A percentile compares a stretch with the other conserved stretches of the same genome.
Conservation (phyloP, 2,888 invertebrate species). For the Flexamia atlantica region DNA sequence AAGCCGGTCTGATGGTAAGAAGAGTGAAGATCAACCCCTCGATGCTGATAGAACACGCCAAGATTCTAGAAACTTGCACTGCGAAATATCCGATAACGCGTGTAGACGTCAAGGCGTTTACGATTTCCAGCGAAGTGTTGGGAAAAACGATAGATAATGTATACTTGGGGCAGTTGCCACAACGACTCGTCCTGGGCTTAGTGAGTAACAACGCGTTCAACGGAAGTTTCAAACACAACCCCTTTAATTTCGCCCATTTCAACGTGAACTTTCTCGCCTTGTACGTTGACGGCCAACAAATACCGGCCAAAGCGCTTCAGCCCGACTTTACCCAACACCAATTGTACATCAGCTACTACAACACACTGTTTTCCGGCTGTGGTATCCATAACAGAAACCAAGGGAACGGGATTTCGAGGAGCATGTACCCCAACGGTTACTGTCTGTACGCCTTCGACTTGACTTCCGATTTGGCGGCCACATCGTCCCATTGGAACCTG, state of each 20-base stretch:
- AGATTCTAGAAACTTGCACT: conserved; percentile 67
- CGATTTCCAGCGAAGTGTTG: conserved; percentile 66
- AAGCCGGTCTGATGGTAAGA: conserved; percentile 68
- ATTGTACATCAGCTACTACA: neutral
- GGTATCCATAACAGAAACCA: conserved; percentile 11
- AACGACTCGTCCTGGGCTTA: conserved; percentile 71
- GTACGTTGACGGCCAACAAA: conserved; percentile 68
- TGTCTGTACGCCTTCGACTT: conserved; percentile 70
- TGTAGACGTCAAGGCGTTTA: conserved; percentile 68
- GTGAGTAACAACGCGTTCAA: conserved; percentile 55
- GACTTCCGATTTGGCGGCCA: conserved; percentile 69
- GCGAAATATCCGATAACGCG: conserved; percentile 69
- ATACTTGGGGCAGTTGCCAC: conserved; percentile 71
- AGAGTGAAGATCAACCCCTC: conserved; percentile 68
- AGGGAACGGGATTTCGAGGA: conserved; percentile 57
- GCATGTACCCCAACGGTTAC: conserved; percentile 67
- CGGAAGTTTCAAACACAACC: conserved; percentile 31
- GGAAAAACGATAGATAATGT: conserved; percentile 69
- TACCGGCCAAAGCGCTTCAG: conserved; percentile 59
- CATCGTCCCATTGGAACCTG: conserved; percentile 41
- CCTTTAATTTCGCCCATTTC: conserved; percentile 65
- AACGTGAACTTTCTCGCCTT: conserved; percentile 66
- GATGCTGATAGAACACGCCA: conserved; percentile 69
- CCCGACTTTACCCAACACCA: conserved; percentile 64
- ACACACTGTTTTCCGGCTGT: conserved; percentile 11